Percentiles rank a stretch among this genome's conserved stretches.
phyloP scores from a whole-genome alignment of 1,140 invertebrate genomes.

The Pentalonia nigronervosa region DNA sequence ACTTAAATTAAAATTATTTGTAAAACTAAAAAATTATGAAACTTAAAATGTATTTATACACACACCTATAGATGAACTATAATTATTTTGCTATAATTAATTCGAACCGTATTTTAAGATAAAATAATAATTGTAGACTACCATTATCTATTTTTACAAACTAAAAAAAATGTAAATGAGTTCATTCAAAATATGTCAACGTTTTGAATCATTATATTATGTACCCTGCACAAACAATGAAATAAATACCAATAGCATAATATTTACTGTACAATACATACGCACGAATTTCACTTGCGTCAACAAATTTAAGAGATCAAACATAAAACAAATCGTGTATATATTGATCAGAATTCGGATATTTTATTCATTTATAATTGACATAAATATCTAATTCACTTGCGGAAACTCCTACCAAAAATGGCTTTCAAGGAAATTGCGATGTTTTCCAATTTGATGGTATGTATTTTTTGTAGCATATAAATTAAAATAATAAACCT shows the following conservation, averaged over 20 bases:
- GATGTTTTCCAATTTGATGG: background rate
- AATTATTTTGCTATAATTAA: background rate
- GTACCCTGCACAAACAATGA: background rate
- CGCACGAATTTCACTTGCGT: background rate
- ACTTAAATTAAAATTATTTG: too few relatives aligned
- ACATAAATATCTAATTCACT: background rate
- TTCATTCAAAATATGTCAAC: background rate
- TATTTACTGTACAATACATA: background rate
- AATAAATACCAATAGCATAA: background rate
- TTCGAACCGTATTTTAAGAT: background rate
- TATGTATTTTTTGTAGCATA: background rate
- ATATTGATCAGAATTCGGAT: background rate
- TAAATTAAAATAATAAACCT: background rate
- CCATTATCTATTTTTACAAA: background rate
- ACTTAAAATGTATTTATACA: background rate
- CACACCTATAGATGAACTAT: background rate
- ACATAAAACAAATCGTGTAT: background rate
- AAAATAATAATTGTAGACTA: background rate
- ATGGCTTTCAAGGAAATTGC: conserved; percentile 10
- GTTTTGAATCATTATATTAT: background rate
- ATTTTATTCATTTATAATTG: conserved; percentile 18
- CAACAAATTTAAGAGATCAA: conserved; percentile 22
- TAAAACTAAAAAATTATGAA: background rate
- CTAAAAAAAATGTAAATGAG: background rate
- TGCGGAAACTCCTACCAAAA: background rate